Percentiles rank a stretch among this genome's conserved stretches.
Evolutionary conservation across 2,797 vertebrate genomes (phyloP).

Genomic region (Botia kubotai): DNA sequence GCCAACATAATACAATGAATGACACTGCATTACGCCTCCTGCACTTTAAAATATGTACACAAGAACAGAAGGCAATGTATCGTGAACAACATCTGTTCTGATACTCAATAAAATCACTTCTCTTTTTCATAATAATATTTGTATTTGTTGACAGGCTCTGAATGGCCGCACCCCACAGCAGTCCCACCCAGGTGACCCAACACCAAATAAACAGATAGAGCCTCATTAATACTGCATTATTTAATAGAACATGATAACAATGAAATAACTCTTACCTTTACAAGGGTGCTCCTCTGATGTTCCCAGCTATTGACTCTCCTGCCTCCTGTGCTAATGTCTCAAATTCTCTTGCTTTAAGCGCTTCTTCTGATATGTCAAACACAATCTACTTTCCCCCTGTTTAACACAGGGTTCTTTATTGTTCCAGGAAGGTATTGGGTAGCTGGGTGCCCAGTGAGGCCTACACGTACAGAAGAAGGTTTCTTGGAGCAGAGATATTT

Average conservation of each 20-base stretch:
- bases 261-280: constrained; percentile 67
- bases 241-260: constrained; percentile 22
- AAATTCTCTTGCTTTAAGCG: constrained; percentile 56
- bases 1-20: constrained; percentile 41
- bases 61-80: constrained; percentile 14
- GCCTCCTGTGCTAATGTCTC: constrained; percentile 33
- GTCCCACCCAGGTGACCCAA: constrained; percentile 67
- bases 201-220: constrained; percentile 64
- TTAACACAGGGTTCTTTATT: constrained; percentile 41
- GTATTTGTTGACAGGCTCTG: constrained; percentile 62
- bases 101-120: constrained; percentile 26
- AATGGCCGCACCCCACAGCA: constrained; percentile 76
- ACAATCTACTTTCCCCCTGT: constrained; percentile 57
- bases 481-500: constrained; percentile 37
- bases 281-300: constrained; percentile 46
- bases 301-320: constrained; percentile 56
- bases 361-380: constrained; percentile 45
- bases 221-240: constrained; percentile 64
- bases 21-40: constrained; percentile 58
- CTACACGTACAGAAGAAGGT: constrained; percentile 3
- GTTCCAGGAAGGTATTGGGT: constrained; percentile 25
- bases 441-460: constrained; percentile 26
- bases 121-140: constrained; percentile 32
- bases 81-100: constrained; percentile 8
- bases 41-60: constrained; percentile 6